Conservation (phyloP, 2,888 invertebrate genomes). For the Pherbina coryleti region DNA sequence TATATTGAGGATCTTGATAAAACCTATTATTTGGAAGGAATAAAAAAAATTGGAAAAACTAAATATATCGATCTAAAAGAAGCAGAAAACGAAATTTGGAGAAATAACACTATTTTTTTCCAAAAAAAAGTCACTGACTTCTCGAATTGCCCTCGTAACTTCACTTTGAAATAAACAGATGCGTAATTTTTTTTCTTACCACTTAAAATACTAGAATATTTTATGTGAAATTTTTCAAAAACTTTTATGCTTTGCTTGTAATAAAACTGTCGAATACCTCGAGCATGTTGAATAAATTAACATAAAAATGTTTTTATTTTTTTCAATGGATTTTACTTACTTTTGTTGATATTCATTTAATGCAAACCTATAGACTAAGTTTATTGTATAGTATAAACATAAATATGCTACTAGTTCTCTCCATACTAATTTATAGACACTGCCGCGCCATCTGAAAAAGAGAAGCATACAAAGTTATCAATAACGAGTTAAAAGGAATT, state of each 20-base stretch:
- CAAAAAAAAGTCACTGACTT: too few species aligned
- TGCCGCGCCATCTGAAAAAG: conserved; percentile 91
- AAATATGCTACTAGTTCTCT: conserved; percentile 90
- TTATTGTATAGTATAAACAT: conserved; percentile 87
- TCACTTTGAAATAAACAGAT: too few species aligned
- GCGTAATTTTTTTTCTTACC: too few species aligned
- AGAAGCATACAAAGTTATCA: background rate
- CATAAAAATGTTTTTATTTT: background rate
- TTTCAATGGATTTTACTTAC: conserved; percentile 70
- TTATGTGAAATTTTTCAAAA: background rate
- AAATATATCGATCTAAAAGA: too few species aligned
- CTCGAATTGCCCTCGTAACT: too few species aligned
- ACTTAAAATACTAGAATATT: background rate
- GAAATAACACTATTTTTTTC: too few species aligned
- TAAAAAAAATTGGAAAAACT: too few species aligned
- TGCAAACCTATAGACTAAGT: conserved; percentile 87
- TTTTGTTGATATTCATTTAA: conserved; percentile 83
- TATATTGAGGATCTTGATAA: too few species aligned
- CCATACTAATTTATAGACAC: conserved; percentile 96
- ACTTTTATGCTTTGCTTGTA: background rate
- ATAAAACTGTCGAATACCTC: background rate
- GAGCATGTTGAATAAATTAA: background rate
- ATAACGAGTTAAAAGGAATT: background rate
- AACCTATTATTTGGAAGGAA: too few species aligned
- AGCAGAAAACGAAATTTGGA: background rate